Base-by-base conservation (phyloP, 2,797 vertebrate genomes). In the Phyllotis vaccarum region DNA sequence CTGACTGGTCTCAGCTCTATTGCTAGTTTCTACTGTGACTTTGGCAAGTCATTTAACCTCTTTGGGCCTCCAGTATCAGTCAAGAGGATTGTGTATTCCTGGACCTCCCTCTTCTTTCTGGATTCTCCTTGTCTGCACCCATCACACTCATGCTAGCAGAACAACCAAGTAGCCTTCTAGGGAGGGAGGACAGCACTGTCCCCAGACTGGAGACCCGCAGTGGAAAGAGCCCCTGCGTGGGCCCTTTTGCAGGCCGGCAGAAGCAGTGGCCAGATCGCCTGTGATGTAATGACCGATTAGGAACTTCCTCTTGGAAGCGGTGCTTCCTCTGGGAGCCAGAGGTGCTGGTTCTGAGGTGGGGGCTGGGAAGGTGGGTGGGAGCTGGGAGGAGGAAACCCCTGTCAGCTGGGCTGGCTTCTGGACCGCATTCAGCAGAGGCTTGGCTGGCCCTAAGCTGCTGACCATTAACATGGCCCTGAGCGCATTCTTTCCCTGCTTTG, bases 291-390 rank as follows among this genome's bases (percentile, higher is more conserved):
- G 52, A 97, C 95, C 93, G 62, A 97, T 97, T 96, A 97, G 97
- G 94, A 94, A 97, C 97, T 98, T 97, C 97, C 96, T 93, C 89
- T 96, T 97, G 94, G 96, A 97, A 97, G 85, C 90, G 7, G 58
- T 76, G 94, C 97, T 98, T 95, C 93, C 97, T 86, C 97, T 95
- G 95, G 95, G 92, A 97, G 95, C 97, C 96, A 96, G 74, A 98
- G 97, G 95, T 96, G 95, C 95, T 82, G 91, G 91, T 88, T 91
- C 81, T 78, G 78, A 79, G 94, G 91, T 94, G 91, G 94, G 97
- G 98, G 97, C 76, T 60, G 85, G 95, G 94, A 72, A 62, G 93
- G 64, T 13, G n/a, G 72, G 95, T 27, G 92, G 96, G 94, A 83
- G 87, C 54, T 56, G 1, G 74, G 75, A 56, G 85, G 89, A 96